Evolutionary conservation across 2,113 vertebrate genomes (phyloP), one percentile per base, ranked within the genome.

Genomic region (Telmatochromis sp.): DNA sequence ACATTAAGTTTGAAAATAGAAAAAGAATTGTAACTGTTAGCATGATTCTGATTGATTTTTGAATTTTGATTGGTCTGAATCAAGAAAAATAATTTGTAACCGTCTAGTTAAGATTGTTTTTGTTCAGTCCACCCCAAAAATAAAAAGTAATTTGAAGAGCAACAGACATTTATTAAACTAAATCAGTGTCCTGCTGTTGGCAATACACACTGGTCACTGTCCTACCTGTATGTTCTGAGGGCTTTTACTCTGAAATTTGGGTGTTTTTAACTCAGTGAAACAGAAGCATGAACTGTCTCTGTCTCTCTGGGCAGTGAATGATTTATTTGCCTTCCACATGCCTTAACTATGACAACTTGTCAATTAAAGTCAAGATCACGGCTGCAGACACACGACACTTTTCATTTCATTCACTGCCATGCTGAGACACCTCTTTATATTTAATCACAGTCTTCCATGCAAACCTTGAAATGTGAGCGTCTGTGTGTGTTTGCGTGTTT

Each of bases 361-460:
- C 96, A 97, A 92, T 96, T 95, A 93, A 94, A 94, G 84, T 95
- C 90, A 95, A 89, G 58, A 93, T 95, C 92, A 95, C 75, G 55
- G 88, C 89, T 93, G 81, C 91, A 93, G 93, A 94, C 94, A 96
- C 92, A 85, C 91, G 95, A 94, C 96, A 96, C 90, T 90, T 95
- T 90, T 91, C 89, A 96, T 96, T 96, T 93, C 54, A 88, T 89
- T 94, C 93, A 92, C 89, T 87, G 91, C 84, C 89, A 87, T 84
- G 78, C 86, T 28, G 82, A 80, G 60, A 75, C 65, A 73, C 84
- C 81, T 84, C 90, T 91, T 89, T 86, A 90, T 95, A 92, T 94
- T 93, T 93, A 93, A 96, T 94, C 88, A 87, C 54, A 80, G 71
- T 84, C 28, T 68, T 91, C 90, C 80, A 86, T 85, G 87, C 83